Evolutionary conservation across 2,797 vertebrate genomes (phyloP).

Genomic region (Pitangus sulphuratus): DNA sequence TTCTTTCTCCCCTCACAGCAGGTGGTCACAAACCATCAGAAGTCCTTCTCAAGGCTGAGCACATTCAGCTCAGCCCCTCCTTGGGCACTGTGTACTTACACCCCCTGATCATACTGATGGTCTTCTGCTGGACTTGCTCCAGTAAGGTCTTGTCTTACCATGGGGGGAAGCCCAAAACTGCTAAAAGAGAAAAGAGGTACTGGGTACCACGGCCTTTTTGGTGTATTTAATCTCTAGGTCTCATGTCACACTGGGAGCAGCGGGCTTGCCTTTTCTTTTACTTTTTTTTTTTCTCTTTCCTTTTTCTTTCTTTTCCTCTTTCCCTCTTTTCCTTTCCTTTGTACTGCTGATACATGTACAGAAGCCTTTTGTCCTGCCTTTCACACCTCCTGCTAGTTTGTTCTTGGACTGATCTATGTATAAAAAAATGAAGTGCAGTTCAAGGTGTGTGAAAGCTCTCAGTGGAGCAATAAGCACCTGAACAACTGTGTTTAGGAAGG

Average conservation of each 20-base stretch:
- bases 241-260: neutral
- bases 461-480: neutral
- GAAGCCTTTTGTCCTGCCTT: neutral
- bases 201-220: neutral
- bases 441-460: neutral
- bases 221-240: neutral
- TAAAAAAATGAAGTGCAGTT: neutral
- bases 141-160: neutral
- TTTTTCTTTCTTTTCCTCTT: neutral
- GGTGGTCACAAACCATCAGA: no score
- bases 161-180: neutral
- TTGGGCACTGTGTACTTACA: neutral
- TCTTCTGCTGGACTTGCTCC: neutral
- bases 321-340: neutral
- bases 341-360: neutral
- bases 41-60: neutral
- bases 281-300: neutral
- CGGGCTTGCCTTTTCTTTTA: neutral
- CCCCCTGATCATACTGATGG: no score
- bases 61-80: neutral
- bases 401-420: neutral
- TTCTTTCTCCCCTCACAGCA: neutral
- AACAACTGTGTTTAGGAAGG: neutral
- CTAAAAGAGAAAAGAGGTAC: neutral
- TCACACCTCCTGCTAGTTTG: neutral